phyloP scores from a whole-genome alignment of 2,797 vertebrate genomes.

The Melanotaenia maccullochi region DNA sequence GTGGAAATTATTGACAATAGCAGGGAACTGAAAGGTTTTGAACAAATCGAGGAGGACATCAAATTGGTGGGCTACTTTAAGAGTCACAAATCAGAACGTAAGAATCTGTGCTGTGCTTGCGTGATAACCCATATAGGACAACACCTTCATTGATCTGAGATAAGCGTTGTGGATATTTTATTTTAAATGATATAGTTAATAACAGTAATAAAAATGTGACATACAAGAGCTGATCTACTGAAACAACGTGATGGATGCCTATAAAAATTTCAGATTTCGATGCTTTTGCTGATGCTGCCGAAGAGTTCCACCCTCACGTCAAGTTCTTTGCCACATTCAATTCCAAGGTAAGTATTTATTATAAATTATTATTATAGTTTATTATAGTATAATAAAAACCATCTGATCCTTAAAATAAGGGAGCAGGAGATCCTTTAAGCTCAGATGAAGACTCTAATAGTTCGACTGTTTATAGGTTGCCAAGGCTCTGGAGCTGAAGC shows the following conservation, averaged over 20 bases:
- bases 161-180: background rate
- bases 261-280: conserved; percentile 85
- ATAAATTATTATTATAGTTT: background rate
- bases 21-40: conserved; percentile 87
- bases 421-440: background rate
- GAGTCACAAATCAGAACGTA: conserved; percentile 92
- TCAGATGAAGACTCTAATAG: background rate
- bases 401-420: background rate
- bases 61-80: conserved; percentile 96
- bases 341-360: conserved; percentile 81
- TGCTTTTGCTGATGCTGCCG: conserved; percentile 87
- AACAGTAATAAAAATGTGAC: conserved; percentile 29
- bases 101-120: conserved; percentile 73
- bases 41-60: conserved; percentile 89
- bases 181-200: conserved; percentile 14
- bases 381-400: background rate
- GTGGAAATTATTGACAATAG: conserved; percentile 90
- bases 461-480: conserved; percentile 80
- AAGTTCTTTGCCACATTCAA: conserved; percentile 92
- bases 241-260: conserved; percentile 46
- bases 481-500: conserved; percentile 86
- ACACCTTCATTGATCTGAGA: background rate
- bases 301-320: conserved; percentile 92
- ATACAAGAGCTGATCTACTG: conserved; percentile 19
- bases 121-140: conserved; percentile 52